phyloP scores from a whole-genome alignment of 2,113 vertebrate species.

The Mugil cephalus region DNA sequence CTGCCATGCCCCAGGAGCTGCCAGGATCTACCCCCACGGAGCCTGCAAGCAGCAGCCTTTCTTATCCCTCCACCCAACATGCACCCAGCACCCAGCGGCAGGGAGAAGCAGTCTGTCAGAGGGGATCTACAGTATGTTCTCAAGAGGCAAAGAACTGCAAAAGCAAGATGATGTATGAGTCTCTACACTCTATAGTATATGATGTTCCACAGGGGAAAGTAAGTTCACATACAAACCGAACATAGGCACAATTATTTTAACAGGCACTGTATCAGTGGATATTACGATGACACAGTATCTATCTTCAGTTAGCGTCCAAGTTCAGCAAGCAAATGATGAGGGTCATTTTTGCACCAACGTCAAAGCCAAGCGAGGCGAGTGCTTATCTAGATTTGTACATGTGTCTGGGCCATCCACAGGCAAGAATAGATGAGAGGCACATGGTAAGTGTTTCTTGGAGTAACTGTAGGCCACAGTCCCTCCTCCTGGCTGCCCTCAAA shows the following conservation, averaged over 20 bases:
- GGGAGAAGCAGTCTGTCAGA: slow-evolving; percentile 61
- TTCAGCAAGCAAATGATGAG: slow-evolving; percentile 23
- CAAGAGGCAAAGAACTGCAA: slow-evolving; percentile 21
- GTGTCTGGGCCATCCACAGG: slow-evolving; percentile 66
- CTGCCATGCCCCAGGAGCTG: slow-evolving; percentile 80
- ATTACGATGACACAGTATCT: slow-evolving; percentile 12
- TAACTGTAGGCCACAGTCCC: slow-evolving; percentile 73
- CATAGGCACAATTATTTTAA: slow-evolving; percentile 7
- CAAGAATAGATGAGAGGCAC: slow-evolving; percentile 70
- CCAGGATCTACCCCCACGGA: slow-evolving; percentile 68
- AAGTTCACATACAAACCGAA: slow-evolving; percentile 9
- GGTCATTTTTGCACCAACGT: slow-evolving; percentile 35
- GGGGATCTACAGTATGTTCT: slow-evolving; percentile 23
- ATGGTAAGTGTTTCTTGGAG: slow-evolving; percentile 68
- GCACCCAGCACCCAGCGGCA: slow-evolving; percentile 44
- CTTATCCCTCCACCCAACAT: slow-evolving; percentile 40
- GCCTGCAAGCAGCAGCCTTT: slow-evolving; percentile 38
- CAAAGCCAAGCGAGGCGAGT: slow-evolving; percentile 59
- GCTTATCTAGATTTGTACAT: slow-evolving; percentile 67
- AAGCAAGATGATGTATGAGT: slow-evolving; percentile 25
- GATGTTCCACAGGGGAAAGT: background rate
- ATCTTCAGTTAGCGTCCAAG: slow-evolving; percentile 10
- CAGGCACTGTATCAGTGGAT: slow-evolving; percentile 8
- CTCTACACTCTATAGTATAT: background rate
- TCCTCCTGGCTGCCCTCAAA: slow-evolving; percentile 72